Percentiles rank a stretch among this genome's conserved stretches.
phyloP scores from a whole-genome alignment of 1,140 invertebrate species.

The Cardiocondyla obscurior region DNA sequence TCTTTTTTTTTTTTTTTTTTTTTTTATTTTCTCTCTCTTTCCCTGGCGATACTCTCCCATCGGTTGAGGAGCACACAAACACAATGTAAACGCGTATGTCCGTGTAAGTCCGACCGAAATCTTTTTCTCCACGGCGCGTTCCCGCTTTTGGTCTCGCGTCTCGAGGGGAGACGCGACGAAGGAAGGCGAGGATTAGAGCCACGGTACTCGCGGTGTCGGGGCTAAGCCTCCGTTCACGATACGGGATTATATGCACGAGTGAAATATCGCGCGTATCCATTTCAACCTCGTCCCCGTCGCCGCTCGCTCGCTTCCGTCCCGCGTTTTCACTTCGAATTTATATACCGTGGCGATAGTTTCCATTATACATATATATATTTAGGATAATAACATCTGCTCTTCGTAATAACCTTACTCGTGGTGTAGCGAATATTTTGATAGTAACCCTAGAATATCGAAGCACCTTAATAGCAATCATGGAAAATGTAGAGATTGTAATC shows the following conservation, averaged over 20 bases:
- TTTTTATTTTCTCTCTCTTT: neutral
- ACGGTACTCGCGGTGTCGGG: conserved; percentile 74
- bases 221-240: conserved; percentile 78
- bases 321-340: conserved; percentile 51
- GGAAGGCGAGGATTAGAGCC: conserved; percentile 74
- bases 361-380: conserved; percentile 40
- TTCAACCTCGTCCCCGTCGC: conserved; percentile 49
- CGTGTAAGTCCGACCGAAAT: conserved; percentile 48
- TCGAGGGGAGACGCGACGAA: conserved; percentile 15
- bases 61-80: conserved; percentile 20
- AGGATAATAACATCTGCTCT: conserved; percentile 14
- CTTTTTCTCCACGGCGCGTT: conserved; percentile 62
- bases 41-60: conserved; percentile 20
- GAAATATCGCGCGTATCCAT: conserved; percentile 77
- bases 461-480: neutral
- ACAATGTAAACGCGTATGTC: neutral
- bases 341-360: conserved; percentile 31
- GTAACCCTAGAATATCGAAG: conserved; percentile 18
- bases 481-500: neutral
- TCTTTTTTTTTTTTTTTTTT: neutral
- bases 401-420: conserved; percentile 9
- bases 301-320: neutral
- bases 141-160: conserved; percentile 60
- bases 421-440: neutral
- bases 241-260: conserved; percentile 77